phyloP scores from a whole-genome alignment of 2,888 invertebrate species.

The Eucera pruinosa region DNA sequence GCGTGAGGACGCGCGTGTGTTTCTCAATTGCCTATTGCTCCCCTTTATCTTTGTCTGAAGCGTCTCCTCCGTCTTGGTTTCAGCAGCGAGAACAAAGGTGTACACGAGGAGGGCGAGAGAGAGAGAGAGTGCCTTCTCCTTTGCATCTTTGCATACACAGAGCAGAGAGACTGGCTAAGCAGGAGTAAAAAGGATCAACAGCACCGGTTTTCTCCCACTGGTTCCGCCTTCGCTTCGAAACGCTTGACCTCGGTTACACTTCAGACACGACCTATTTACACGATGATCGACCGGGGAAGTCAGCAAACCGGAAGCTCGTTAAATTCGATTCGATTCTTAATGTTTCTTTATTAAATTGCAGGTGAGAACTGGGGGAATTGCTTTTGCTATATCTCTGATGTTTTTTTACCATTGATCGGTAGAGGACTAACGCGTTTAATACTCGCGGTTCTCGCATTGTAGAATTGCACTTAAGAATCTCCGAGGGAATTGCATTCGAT shows the following conservation, averaged over 20 bases:
- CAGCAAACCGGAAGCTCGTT: conserved; percentile 53
- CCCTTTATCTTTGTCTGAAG: background rate
- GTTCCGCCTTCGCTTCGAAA: conserved; percentile 35
- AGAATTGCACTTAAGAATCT: background rate
- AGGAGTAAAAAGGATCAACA: conserved; percentile 29
- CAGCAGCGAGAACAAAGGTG: conserved; percentile 48
- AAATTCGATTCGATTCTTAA: conserved; percentile 50
- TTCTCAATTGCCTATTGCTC: conserved; percentile 24
- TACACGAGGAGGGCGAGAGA: conserved; percentile 12
- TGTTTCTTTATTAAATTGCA: conserved; percentile 52
- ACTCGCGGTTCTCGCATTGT: background rate
- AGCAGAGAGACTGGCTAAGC: background rate
- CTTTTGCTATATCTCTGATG: too few relatives aligned
- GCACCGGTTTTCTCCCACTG: conserved; percentile 33
- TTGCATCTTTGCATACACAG: conserved; percentile 44
- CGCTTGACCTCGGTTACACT: conserved; percentile 53
- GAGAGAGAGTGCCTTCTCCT: conserved; percentile 33
- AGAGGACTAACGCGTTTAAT: too few relatives aligned
- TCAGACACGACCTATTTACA: conserved; percentile 52
- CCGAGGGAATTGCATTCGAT: too few relatives aligned
- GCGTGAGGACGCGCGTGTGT: conserved; percentile 7
- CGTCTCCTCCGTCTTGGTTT: background rate
- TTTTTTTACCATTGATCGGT: too few relatives aligned
- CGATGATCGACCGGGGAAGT: conserved; percentile 33
- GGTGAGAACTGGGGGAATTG: too few relatives aligned